A percentile compares a stretch with the other conserved stretches of the same genome.
phyloP scores from a whole-genome alignment of 2,888 invertebrate genomes.

The Gryllus longicercus region DNA sequence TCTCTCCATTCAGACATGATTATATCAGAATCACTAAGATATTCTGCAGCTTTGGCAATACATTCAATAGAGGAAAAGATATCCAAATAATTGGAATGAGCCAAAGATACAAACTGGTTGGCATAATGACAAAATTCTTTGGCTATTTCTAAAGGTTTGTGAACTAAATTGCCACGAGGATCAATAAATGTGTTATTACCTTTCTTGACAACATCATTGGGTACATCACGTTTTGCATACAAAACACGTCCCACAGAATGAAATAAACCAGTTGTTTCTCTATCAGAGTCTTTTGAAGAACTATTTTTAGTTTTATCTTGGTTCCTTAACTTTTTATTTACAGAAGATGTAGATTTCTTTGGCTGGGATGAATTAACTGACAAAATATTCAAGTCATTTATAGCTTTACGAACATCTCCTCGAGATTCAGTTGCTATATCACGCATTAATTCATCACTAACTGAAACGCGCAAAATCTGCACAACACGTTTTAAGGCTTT shows the following conservation, averaged over 20 bases:
- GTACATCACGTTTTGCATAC: not conserved
- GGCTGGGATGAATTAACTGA: not conserved
- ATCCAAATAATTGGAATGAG: not conserved
- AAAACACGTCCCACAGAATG: not conserved
- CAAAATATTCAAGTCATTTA: not conserved
- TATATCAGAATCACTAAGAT: not conserved
- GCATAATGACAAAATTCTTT: not conserved
- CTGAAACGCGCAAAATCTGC: not conserved
- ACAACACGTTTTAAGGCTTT: not conserved
- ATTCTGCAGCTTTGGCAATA: not conserved
- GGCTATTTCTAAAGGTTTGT: not conserved
- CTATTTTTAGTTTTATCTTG: not conserved
- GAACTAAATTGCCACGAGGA: not conserved
- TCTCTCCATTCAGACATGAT: slow-evolving; percentile 2
- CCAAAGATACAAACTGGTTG: not conserved
- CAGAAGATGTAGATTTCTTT: not conserved
- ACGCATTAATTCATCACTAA: not conserved
- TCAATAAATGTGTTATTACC: not conserved
- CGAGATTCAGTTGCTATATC: not conserved
- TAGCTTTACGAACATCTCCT: not conserved
- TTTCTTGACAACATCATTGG: not conserved
- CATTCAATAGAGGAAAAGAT: not conserved
- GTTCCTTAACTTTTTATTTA: not conserved
- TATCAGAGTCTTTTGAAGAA: not conserved
- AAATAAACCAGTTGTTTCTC: not conserved